Evolutionary conservation across 2,797 vertebrate species (phyloP), one percentile per base, ranked within the genome.

Genomic region (Melanotaenia nigrans): DNA sequence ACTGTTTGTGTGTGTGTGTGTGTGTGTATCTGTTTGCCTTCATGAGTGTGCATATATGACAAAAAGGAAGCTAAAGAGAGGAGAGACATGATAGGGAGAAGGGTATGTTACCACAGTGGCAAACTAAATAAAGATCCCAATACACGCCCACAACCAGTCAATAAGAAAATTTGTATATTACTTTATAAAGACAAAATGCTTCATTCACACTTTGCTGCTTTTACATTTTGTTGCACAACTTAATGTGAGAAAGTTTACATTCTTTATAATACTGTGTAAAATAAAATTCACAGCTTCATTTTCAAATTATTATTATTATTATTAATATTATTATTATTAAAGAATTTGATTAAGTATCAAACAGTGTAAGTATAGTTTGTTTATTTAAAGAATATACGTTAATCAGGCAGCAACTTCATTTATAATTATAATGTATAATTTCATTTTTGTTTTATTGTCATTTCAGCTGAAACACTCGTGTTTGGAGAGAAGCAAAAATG

Each of bases 1-100:
- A 93, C 90, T 93, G 77, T 20, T 91, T 77, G 68, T 87, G 86
- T 90, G 91, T 68, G 65, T 68, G 65, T 69, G 73, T 61, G 73
- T 62, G 68, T 62, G 33, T 79, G 74, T 82, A 72, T 36, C 73
- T 28, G 42, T 54, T 61, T 51, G 65, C 51, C 13, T 61, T 36
- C 72, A 38, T 74, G 54, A 74, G 65, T 78, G 69, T 86, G 77
- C 87, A 82, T 90, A 90, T 71, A 87, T 78, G 68, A 63, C 28
- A 64, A 56, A 35, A 22, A 47, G 8, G 60, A 6, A 73, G 35
- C 22, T 22, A 68, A 22, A 81, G 36, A 82, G 61, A 53, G 62
- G 53, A 54, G 75, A 80, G 78, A 82, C 66, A 75, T 71, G 42
- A 61, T 70, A 84, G 68, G 66, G 69, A 75, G 58, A 73, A 73